A percentile compares a stretch with the other conserved stretches of the same genome.
These are phyloP conservation scores for Pyrocephalus nanus DNA, from an alignment of 2,797 vertebrate species.

Conservation along the genomic window DNA sequence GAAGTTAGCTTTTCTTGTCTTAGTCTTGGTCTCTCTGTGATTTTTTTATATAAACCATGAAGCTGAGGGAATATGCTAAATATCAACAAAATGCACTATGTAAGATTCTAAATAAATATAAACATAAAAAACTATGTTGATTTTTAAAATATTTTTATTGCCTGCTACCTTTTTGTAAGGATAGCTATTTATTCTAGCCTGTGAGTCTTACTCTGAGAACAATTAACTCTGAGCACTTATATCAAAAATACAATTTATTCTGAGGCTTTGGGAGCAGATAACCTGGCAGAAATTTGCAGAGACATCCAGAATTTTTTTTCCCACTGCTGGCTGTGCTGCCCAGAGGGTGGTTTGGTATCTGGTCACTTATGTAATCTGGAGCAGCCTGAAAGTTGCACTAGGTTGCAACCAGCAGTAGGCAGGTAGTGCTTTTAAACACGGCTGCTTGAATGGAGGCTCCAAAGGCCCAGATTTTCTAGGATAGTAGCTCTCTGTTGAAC, in stretches of 20 bases:
- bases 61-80: background rate
- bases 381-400: background rate
- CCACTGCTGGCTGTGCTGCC: background rate
- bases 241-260: background rate
- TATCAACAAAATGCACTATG: background rate
- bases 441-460: background rate
- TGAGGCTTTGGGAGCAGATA: background rate
- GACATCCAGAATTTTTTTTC: background rate
- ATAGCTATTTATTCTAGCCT: background rate
- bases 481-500: background rate
- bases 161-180: background rate
- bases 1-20: background rate
- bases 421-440: background rate
- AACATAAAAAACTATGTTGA: background rate
- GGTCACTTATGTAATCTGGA: background rate
- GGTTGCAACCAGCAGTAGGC: background rate
- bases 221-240: background rate
- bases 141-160: background rate
- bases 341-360: rapidly evolving
- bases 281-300: background rate
- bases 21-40: background rate
- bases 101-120: background rate
- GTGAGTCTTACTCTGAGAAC: background rate
- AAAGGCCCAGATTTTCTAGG: background rate
- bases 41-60: background rate